Base-by-base conservation (phyloP, 2,888 invertebrate species). In the Myathropa florea region DNA sequence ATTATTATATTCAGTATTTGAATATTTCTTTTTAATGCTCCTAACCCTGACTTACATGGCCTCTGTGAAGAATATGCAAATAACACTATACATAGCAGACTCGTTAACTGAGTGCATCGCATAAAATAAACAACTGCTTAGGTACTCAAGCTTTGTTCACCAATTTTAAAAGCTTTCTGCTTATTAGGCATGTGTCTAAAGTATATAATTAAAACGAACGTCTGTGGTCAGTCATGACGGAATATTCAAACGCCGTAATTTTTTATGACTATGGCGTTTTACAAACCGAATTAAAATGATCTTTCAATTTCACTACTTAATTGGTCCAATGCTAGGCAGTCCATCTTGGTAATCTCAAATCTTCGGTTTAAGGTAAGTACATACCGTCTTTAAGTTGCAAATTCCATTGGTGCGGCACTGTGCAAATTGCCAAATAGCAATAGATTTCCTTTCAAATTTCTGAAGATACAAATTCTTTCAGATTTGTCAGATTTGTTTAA, bases 191-290 rank as follows among this genome's bases (percentile, higher is more conserved):
- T 46, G 18, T 33, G 53, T 23, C 18, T 55, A 10, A 24, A 21
- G 28, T 55, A 7, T n/a, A 26, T 64, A 73, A 55, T 57, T 64
- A 21, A 30, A 64, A 46, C 30, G 28, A 73, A 9, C 28, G 70
- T 46, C 46, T 60, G 57, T 21, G 64, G 36, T 21, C 33, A 26
- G 14, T 64, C 21, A 28, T 73, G 3, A 26, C 36, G 61, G n/a
- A 4, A 26, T 55, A 64, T 21, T 64, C 4, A 64, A 57, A 23
- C 57, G 28, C 39, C 33, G 12, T 18, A 46, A 46, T 18, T 59
- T 33, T 75, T 65, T 39, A 36, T 57, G 18, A 46, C 59, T 26
- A 28, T 65, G 75, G 65, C 65, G 18, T 18, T 46, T 46, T 46
- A 18, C 46, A 46, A 6, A 7, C 46, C 18, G 46, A 46, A 46